These are phyloP conservation scores for Eupithecia subumbrata DNA, from an alignment of 2,888 invertebrate genomes.

Conservation along the genomic window DNA sequence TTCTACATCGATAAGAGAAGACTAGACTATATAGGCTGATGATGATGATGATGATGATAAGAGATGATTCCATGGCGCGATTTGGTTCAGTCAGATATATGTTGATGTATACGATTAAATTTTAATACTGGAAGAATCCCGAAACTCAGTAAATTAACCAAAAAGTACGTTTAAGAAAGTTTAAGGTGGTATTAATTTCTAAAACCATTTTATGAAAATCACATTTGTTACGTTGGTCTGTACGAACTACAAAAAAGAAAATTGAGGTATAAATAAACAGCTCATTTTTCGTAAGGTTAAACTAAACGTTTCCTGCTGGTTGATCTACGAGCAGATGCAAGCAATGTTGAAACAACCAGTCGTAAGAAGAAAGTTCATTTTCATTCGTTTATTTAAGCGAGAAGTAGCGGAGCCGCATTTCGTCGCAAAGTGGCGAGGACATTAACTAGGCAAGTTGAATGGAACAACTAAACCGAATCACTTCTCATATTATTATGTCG, in stretches of 20 bases:
- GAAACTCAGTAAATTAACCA: neutral
- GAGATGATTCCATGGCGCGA: neutral
- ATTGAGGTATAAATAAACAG: neutral
- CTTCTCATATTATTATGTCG: slow-evolving; percentile 47
- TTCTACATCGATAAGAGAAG: neutral
- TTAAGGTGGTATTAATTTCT: neutral
- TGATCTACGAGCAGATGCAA: slow-evolving; percentile 9
- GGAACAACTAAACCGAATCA: slow-evolving; percentile 50
- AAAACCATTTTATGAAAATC: neutral
- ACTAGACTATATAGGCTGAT: neutral
- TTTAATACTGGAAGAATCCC: neutral
- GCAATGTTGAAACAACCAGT: slow-evolving; percentile 7
- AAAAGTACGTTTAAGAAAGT: neutral
- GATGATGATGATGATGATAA: neutral
- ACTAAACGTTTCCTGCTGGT: slow-evolving; percentile 11
- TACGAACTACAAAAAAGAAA: neutral
- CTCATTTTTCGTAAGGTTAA: neutral
- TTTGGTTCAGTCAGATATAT: neutral
- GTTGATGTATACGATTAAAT: neutral
- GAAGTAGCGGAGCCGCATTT: slow-evolving; percentile 59
- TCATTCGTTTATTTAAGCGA: slow-evolving; percentile 7
- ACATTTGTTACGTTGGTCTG: neutral
- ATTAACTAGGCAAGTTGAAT: slow-evolving; percentile 57
- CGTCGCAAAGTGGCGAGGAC: slow-evolving; percentile 56
- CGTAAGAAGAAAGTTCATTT: slow-evolving; percentile 1